These are phyloP conservation scores for Gymnoscopelus microlampas DNA, from an alignment of 2,797 vertebrate species.

Conservation along the genomic window DNA sequence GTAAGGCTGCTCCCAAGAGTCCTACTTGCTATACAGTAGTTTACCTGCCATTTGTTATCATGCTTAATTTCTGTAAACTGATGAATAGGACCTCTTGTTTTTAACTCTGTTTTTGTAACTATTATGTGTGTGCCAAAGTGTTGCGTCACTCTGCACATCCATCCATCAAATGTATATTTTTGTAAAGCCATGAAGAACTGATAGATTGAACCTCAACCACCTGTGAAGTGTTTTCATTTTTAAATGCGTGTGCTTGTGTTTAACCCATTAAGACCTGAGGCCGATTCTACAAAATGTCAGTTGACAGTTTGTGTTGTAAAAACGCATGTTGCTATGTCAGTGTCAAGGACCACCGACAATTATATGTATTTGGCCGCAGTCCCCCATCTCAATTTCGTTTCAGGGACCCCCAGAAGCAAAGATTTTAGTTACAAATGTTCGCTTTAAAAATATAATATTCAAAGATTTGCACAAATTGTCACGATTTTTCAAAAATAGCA, in stretches of 20 bases:
- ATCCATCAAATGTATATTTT: slow-evolving; percentile 77
- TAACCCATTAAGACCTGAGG: no score
- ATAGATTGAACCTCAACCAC: slow-evolving; percentile 34
- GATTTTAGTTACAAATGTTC: no score
- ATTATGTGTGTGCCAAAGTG: slow-evolving; percentile 31
- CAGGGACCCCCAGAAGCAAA: no score
- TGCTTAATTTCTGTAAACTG: slow-evolving; percentile 66
- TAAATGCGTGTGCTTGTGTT: slow-evolving; percentile 22
- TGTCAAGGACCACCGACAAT: no score
- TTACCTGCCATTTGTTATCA: slow-evolving; percentile 64
- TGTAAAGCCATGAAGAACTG: slow-evolving; percentile 61
- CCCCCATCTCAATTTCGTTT: no score
- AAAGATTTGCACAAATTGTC: no score
- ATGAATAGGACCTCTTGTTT: slow-evolving; percentile 41
- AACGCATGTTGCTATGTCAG: no score
- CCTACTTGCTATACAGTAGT: slow-evolving; percentile 44
- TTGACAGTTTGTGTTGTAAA: no score
- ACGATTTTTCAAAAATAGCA: no score
- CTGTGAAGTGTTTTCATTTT: slow-evolving; percentile 34
- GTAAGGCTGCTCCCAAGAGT: slow-evolving; percentile 53
- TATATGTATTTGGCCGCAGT: no score
- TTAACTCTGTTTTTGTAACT: slow-evolving; percentile 52
- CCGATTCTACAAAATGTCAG: no score
- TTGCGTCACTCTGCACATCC: slow-evolving; percentile 34
- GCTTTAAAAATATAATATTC: no score